Percentiles rank a stretch among this genome's conserved stretches.
These are phyloP conservation scores for Felis chaus DNA, from an alignment of 2,113 vertebrate genomes.

Conservation along the genomic window DNA sequence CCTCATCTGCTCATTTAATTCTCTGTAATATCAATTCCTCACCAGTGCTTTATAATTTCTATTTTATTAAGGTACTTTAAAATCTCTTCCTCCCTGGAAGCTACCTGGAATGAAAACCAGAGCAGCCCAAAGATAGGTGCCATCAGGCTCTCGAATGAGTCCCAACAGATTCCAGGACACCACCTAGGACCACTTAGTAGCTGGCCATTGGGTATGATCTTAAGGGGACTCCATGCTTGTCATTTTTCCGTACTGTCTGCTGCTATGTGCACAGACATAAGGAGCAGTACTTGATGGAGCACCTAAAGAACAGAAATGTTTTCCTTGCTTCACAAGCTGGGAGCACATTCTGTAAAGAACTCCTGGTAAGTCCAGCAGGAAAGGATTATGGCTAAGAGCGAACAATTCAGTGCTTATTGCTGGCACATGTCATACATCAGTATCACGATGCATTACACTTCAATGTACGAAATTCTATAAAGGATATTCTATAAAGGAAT, in stretches of 20 bases:
- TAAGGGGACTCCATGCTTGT: neutral
- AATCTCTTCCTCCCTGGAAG: neutral
- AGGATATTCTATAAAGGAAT: slow-evolving; percentile 6
- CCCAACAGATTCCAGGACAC: neutral
- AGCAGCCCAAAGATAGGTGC: neutral
- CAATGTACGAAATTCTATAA: neutral
- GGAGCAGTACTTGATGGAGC: neutral
- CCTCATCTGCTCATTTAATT: slow-evolving; percentile 42
- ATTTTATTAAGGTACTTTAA: neutral
- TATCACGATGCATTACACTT: neutral
- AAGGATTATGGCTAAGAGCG: neutral
- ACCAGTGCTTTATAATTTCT: neutral
- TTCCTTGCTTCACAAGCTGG: neutral
- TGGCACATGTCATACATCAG: neutral
- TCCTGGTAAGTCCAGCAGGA: neutral
- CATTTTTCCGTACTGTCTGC: neutral
- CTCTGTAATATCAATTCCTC: slow-evolving; percentile 42
- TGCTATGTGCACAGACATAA: neutral
- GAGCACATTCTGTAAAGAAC: neutral
- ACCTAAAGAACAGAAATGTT: neutral
- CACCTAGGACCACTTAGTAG: neutral
- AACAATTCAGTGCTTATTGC: neutral
- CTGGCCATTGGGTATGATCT: neutral
- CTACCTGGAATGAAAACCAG: neutral
- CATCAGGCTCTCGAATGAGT: neutral